Base-by-base conservation (phyloP, 1,140 invertebrate species). In the Drosophila nikananu region DNA sequence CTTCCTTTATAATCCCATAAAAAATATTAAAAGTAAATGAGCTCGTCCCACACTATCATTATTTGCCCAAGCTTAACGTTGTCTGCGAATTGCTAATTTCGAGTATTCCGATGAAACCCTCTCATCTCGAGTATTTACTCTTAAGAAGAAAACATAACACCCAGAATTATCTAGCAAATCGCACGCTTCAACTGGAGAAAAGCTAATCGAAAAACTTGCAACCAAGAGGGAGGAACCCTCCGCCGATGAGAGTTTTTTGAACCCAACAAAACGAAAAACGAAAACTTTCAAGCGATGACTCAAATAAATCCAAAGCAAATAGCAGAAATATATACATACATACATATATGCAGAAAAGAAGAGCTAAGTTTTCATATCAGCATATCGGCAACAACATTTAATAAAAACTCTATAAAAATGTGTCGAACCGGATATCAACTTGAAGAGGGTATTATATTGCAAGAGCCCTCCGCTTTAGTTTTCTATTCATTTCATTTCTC, bases 341-440 rank as follows among this genome's bases (percentile, higher is more conserved):
- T 48, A 19, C 6, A 21, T 23, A 46, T 23, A 35, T 57, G 41
- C 55, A n/a, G 10, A n/a, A 15, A 51, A 51, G 48, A 12, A 51
- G 49, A 54, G 37, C n/a, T 30, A 65, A 57, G 39, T 59, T 74
- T 52, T 64, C 64, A 66, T 77, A 76, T 87, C 71, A n/a, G n/a
- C n/a, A 73, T 83, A 86, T 86, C 76, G 35, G 19, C 55, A 60
- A 55, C 62, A 67, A 59, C 54, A 80, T 77, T 83, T 83, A 74
- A 62, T 72, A 75, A 81, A 77, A 81, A 77, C 44, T 81, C 19
- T 39, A 48, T 46, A 63, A 39, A 55, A 68, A 39, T 51, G 48
- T 65, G 55, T 51, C 58, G 35, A 63, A 23, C 54, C 62, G 76
- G 77, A 83, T 77, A 84, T 32, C 52, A 48, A 52, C 8, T 5